Conservation (phyloP, 2,888 invertebrate species). For the Eurytoma californica region DNA sequence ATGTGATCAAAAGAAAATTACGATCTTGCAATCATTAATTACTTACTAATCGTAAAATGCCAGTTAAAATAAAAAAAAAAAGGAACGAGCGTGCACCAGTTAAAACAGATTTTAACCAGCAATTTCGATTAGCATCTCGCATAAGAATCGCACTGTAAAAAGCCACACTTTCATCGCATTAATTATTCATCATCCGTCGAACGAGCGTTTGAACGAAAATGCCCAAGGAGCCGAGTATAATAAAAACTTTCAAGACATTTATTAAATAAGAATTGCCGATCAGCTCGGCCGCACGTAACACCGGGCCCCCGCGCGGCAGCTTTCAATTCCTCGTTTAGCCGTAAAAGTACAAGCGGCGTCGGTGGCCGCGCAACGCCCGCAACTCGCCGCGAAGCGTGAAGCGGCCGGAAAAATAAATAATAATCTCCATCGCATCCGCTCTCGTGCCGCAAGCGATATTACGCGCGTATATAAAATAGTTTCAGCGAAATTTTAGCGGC, state of each 20-base stretch:
- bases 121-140: too few species aligned
- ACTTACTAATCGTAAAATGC: neutral
- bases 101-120: too few species aligned
- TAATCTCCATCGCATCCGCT: constrained; percentile 18
- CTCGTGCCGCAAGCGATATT: too few species aligned
- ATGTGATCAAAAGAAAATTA: constrained; percentile 36
- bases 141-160: too few species aligned
- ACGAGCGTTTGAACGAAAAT: too few species aligned
- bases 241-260: neutral
- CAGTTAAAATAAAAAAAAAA: neutral
- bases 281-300: neutral
- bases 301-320: neutral
- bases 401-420: constrained; percentile 47
- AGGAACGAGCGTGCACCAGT: neutral
- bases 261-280: neutral
- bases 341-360: neutral
- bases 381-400: constrained; percentile 36
- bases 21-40: neutral
- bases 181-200: neutral
- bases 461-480: constrained; percentile 31
- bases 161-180: neutral
- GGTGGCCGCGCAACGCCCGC: neutral
- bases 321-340: constrained; percentile 32
- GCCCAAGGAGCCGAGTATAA: too few species aligned
- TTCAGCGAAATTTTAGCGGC: neutral